Evolutionary conservation across 30 jellyfish, hydroid and myxozoan species (phyloP), one percentile per base, ranked within the genome.

Genomic region (Aurelia aurita): DNA sequence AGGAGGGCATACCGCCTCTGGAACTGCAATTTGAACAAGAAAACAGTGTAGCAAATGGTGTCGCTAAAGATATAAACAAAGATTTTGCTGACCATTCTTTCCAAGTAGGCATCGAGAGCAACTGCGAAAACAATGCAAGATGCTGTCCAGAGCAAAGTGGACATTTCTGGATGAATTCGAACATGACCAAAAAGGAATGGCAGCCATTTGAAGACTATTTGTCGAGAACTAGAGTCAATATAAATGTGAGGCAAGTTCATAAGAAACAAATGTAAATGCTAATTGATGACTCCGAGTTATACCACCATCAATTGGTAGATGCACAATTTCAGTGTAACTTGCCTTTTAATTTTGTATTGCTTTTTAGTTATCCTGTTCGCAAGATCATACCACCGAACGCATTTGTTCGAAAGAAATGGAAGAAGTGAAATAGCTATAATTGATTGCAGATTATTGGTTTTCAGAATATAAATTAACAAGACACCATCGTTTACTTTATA

Each of bases 171-270:
- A 45, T 57, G 19, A 35, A 26, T 55, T 34, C 13, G 57, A 59
- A 15, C 46, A 58, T 77, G 70, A 31, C 57, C 44, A 32, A 63
- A 26, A 21, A 27, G 31, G 86, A 70, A 3, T 85, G 96, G 94
- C 68, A 60, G 53, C 74, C 79, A 25, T 83, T 94, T 79, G 76
- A 87, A 3, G 60, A 64, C 44, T 94, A 94, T 72, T 20, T 94
- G 77, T 94, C 99, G 32, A 89, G 66, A 14, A 94, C 97, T 0
- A 88, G 99, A 72, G 83, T 94, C 28, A 94, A 94, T 80, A 88
- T 94, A 10, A 94, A 94, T 54, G 96, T 89, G 6, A 72, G 99
- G 23, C 99, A 94, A 77, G 99, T 94, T 45, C 99, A 94, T 55
- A 88, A 80, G 71, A 64, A 61, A 45, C 39, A 77, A 63, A 5